These are phyloP conservation scores for Rhineura floridana DNA, from an alignment of 2,113 vertebrate genomes.

Conservation along the genomic window DNA sequence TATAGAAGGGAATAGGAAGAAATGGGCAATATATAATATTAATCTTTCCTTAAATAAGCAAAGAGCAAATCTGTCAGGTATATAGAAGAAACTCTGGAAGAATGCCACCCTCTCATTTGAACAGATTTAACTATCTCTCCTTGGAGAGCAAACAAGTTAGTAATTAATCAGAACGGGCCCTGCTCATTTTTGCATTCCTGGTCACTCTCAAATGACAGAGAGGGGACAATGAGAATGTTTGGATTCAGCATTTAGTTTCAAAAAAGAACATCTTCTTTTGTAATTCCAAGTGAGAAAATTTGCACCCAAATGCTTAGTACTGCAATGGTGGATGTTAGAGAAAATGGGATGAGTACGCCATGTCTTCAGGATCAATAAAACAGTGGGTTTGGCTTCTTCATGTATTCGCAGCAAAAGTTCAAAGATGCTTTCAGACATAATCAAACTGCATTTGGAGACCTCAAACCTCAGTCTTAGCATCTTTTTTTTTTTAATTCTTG, in stretches of 20 bases:
- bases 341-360: background rate
- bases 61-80: conserved; percentile 52
- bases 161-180: conserved; percentile 42
- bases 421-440: background rate
- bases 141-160: conserved; percentile 49
- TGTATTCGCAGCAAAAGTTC: background rate
- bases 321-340: background rate
- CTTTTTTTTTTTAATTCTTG: background rate
- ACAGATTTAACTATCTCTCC: conserved; percentile 57
- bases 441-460: background rate
- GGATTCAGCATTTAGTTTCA: conserved; percentile 18
- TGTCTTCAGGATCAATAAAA: background rate
- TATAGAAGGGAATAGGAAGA: background rate
- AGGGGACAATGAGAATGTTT: conserved; percentile 40
- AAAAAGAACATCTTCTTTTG: background rate
- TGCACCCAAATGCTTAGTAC: background rate
- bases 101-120: conserved; percentile 51
- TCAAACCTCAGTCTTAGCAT: background rate
- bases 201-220: conserved; percentile 7
- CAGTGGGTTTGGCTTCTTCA: background rate
- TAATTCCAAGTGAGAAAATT: background rate
- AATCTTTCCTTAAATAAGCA: conserved; percentile 63
- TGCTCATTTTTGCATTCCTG: background rate
- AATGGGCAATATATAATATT: conserved; percentile 44
- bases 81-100: conserved; percentile 58